Evolutionary conservation across 2,797 vertebrate genomes (phyloP).

Genomic region (Fistularia commersonii): DNA sequence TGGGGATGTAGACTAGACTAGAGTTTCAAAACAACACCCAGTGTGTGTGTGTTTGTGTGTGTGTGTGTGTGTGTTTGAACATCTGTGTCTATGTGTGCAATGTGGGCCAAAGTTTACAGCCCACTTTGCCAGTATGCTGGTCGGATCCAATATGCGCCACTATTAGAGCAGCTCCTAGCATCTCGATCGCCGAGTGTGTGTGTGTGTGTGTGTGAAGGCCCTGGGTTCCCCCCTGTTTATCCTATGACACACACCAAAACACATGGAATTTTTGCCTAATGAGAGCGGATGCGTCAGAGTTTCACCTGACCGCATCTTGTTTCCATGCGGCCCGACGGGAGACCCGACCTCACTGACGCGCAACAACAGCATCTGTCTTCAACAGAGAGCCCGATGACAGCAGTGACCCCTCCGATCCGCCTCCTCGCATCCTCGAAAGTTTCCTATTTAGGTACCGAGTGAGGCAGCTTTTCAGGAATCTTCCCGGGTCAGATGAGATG

Average conservation of each 20-base stretch:
- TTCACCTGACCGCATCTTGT: conserved; percentile 15
- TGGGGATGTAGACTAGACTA: conserved; percentile 30
- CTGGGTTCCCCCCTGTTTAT: conserved; percentile 5
- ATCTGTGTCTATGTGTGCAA: conserved; percentile 1
- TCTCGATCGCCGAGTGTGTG: conserved; percentile 26
- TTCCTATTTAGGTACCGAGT: conserved; percentile 38
- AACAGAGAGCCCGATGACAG: background rate
- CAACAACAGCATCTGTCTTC: conserved; percentile 25
- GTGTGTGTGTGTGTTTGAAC: no score
- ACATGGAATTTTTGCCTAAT: conserved; percentile 19
- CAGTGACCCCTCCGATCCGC: background rate
- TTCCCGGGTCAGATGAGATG: background rate
- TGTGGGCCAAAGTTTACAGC: background rate
- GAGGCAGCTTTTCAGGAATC: conserved; percentile 3
- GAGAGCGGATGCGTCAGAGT: conserved; percentile 21
- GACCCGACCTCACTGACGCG: conserved; percentile 8
- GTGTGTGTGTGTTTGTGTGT: no score
- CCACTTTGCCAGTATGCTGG: no score
- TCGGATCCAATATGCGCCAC: no score
- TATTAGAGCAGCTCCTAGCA: conserved; percentile 26
- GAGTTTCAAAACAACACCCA: conserved; percentile 65
- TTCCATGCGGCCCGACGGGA: conserved; percentile 10
- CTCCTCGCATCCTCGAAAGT: conserved; percentile 8
- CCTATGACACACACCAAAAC: conserved; percentile 9
- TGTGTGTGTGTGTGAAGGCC: no score